phyloP scores from a whole-genome alignment of 2,888 invertebrate genomes.

The Archaeoteleia sp. region DNA sequence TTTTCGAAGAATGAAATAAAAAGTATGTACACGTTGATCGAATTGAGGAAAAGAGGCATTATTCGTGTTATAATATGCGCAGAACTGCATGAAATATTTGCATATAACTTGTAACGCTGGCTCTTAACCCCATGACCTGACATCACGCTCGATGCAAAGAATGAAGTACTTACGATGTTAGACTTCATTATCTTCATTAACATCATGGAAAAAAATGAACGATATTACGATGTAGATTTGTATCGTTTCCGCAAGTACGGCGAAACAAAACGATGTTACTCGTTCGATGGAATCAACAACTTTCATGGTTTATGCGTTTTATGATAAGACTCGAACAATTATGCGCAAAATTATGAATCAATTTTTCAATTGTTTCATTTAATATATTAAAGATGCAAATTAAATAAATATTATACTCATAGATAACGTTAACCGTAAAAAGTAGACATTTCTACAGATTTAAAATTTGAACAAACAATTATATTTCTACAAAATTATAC shows the following conservation, averaged over 20 bases:
- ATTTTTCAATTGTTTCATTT: no score
- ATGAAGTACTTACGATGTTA: constrained; percentile 7
- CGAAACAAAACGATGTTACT: constrained; percentile 6
- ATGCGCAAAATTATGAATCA: background rate
- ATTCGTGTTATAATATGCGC: constrained; percentile 7
- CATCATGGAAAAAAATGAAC: constrained; percentile 13
- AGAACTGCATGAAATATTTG: constrained; percentile 8
- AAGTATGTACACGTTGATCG: constrained; percentile 1
- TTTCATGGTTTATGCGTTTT: constrained; percentile 7
- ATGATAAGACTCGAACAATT: constrained; percentile 1
- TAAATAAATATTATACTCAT: no score
- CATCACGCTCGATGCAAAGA: constrained; percentile 4
- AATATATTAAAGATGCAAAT: no score
- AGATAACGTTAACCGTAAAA: no score
- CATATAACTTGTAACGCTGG: constrained; percentile 5
- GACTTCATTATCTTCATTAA: constrained; percentile 5
- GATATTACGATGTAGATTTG: constrained; percentile 6
- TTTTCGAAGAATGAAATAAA: background rate
- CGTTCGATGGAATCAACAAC: constrained; percentile 4
- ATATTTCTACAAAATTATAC: no score
- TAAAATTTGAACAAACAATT: no score
- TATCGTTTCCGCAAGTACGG: constrained; percentile 4
- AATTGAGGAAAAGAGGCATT: constrained; percentile 3
- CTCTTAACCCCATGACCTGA: constrained; percentile 11
- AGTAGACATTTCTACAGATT: no score